Base-by-base conservation (phyloP, 2,888 invertebrate genomes). In the Erebia epiphron region DNA sequence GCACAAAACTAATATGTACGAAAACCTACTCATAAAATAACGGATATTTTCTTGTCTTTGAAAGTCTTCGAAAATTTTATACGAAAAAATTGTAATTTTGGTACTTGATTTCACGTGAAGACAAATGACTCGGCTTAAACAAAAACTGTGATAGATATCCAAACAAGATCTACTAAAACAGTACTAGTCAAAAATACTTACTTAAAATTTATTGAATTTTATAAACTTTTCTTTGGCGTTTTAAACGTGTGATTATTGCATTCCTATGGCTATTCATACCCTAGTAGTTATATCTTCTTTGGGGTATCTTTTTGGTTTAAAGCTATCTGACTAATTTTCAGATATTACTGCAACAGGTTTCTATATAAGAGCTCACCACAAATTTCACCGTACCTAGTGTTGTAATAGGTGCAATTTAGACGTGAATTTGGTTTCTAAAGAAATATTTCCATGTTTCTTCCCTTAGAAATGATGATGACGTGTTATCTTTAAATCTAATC, bases 101-200 rank as follows among this genome's bases (percentile, higher is more conserved):
- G 2, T 8, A 4, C 18, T 43, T 16, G 16, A 43, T 62, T 14
- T 14, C 16, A 1, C 10, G n/a, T 46, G 8, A 43, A 13, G 43
- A 61, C n/a, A 41, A 5, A 60, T 43, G 18, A 41, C 13, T 21
- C 49, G 21, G 49, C 16, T 43, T 56, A 63, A 68, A 56, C 14
- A 57, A 60, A 67, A 54, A 56, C 68, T 73, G 73, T 73, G 73
- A 73, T 73, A 73, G 49, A 49, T 49, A 67, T 69, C 71, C 71
- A 73, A 71, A 73, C 64, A 14, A 67, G 21, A 54, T 61, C 13
- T 60, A 52, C 52, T 49, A 60, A 67, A 46, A 49, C 14, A 49
- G 16, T 41, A 35, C 73, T 73, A 73, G 73, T 73, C 73, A 73
- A 72, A 72, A 72, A 69, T 72, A 26, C 64, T 60, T 54, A 43